Percentiles rank a stretch among this genome's conserved stretches.
Conservation (phyloP, 2,888 invertebrate genomes). For the Nomada ruficornis region DNA sequence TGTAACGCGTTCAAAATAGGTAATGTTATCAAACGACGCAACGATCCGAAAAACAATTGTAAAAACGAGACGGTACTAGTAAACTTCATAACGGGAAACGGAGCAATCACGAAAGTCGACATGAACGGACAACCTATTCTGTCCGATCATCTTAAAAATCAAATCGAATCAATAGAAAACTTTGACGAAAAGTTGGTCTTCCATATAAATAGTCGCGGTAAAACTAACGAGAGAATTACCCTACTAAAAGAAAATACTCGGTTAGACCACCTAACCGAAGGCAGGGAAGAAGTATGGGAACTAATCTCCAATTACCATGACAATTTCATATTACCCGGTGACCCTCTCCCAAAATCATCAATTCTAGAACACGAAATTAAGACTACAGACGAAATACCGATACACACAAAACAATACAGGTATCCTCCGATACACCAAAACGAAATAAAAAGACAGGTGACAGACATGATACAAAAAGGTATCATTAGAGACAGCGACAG, state of each 20-base stretch:
- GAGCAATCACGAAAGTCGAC: constrained; percentile 17
- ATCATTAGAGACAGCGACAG: constrained; percentile 9
- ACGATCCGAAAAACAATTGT: not conserved
- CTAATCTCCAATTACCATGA: constrained; percentile 5
- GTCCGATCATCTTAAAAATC: not conserved
- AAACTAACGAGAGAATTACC: not conserved
- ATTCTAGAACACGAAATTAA: constrained; percentile 18
- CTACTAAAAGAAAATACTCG: constrained; percentile 3
- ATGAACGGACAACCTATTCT: constrained; percentile 1
- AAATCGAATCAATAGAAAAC: constrained; percentile 8
- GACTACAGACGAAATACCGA: not conserved
- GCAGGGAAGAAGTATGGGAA: not conserved
- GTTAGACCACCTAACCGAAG: not conserved
- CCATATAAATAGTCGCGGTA: not conserved
- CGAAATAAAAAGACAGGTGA: constrained; percentile 15
- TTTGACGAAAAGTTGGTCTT: constrained; percentile 7
- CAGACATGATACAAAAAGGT: constrained; percentile 1
- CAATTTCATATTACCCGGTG: not conserved
- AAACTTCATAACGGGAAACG: constrained; percentile 4
- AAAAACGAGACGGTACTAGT: constrained; percentile 16
- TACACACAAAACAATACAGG: not conserved
- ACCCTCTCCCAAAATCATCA: not conserved
- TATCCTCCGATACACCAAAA: constrained; percentile 1
- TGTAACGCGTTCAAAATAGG: too few species aligned
- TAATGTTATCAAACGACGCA: too few species aligned